A percentile compares a stretch with the other conserved stretches of the same genome.
Evolutionary conservation across 2,797 vertebrate genomes (phyloP).

Genomic region (Falco berigora): DNA sequence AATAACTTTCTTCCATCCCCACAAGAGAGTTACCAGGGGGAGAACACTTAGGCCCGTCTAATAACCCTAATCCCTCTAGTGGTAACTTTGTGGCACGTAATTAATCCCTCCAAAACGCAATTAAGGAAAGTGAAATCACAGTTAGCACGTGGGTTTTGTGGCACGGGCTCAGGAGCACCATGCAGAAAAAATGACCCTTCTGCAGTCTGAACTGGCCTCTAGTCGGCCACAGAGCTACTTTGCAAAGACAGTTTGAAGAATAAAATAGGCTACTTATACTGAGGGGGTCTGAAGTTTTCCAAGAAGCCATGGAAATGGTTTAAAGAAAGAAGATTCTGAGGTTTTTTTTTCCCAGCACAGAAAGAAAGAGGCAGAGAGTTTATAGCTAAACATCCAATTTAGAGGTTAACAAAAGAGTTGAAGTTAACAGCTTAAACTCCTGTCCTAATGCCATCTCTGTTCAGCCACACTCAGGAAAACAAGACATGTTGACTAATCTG

Average conservation of each 20-base stretch:
- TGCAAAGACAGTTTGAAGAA: not conserved
- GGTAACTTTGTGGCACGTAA: not conserved
- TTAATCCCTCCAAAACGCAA: constrained; percentile 47
- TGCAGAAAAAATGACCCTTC: not conserved
- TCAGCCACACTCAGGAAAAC: not conserved
- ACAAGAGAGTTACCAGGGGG: not conserved
- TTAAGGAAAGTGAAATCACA: constrained; percentile 44
- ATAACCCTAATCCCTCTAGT: constrained; percentile 48
- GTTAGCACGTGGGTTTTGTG: not conserved
- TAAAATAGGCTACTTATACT: not conserved
- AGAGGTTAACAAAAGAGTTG: not conserved
- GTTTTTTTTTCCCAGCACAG: not conserved
- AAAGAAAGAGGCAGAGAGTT: not conserved
- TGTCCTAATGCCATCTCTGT: not conserved
- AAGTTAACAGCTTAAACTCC: not conserved
- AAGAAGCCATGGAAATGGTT: not conserved
- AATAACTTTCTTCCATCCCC: constrained; percentile 3
- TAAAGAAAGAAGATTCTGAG: not conserved
- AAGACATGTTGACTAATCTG: not conserved
- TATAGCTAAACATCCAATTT: not conserved
- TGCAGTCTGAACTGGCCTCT: not conserved
- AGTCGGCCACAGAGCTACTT: not conserved
- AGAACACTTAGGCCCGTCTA: not conserved
- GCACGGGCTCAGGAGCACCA: not conserved
- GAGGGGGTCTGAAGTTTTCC: not conserved